Evolutionary conservation across 2,113 vertebrate species (phyloP).

Genomic region (Tapirus terrestris): DNA sequence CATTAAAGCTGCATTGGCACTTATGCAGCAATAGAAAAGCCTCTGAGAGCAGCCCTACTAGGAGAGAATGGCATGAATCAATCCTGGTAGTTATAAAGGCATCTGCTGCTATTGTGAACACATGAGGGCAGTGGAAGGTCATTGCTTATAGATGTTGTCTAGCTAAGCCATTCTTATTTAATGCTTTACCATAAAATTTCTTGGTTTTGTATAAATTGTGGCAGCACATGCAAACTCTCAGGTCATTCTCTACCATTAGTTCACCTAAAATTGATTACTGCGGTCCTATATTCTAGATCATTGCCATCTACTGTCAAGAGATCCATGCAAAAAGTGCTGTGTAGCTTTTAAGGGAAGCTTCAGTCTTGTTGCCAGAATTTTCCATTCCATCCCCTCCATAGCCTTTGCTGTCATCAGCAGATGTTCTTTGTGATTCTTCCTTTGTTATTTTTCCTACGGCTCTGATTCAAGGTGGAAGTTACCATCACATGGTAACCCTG

Average conservation of each 20-base stretch:
- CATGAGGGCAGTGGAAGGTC: slow-evolving; percentile 16
- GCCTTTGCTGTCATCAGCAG: slow-evolving; percentile 67
- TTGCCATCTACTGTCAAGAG: neutral
- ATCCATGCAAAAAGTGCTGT: slow-evolving; percentile 17
- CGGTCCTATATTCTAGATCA: slow-evolving; percentile 15
- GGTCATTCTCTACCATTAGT: slow-evolving; percentile 16
- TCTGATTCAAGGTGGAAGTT: slow-evolving; percentile 69
- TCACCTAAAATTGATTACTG: slow-evolving; percentile 58
- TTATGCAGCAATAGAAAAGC: neutral
- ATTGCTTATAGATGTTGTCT: neutral
- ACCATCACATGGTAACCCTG: slow-evolving; percentile 52
- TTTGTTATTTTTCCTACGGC: slow-evolving; percentile 54
- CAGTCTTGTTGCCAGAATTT: slow-evolving; percentile 61
- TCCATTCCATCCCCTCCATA: neutral
- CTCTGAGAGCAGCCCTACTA: neutral
- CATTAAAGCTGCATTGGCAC: neutral
- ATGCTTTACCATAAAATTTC: neutral
- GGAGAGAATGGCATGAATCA: slow-evolving; percentile 38
- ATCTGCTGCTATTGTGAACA: neutral
- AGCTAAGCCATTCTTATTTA: slow-evolving; percentile 16
- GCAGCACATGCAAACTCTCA: neutral
- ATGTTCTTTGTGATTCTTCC: slow-evolving; percentile 34
- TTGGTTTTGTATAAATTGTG: slow-evolving; percentile 5
- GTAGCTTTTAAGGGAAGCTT: neutral
- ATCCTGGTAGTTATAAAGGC: neutral